A percentile compares a stretch with the other conserved stretches of the same genome.
These are phyloP conservation scores for Thinocorus orbignyianus DNA, from an alignment of 2,113 vertebrate species.

Conservation along the genomic window DNA sequence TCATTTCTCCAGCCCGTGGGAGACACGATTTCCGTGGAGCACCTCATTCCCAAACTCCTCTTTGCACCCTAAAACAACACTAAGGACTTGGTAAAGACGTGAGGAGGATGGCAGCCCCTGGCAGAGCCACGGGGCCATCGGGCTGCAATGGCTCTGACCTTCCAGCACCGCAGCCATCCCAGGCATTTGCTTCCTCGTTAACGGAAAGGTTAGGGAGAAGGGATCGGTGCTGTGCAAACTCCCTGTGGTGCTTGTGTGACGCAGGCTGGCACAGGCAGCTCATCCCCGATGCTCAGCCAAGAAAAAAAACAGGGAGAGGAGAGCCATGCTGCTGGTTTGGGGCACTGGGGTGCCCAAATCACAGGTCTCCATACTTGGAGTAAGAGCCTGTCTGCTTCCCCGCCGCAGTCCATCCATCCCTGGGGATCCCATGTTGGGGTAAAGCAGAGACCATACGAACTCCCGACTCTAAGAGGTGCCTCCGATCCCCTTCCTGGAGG, in stretches of 20 bases:
- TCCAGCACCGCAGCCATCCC: neutral
- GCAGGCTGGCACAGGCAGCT: neutral
- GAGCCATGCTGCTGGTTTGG: fast-evolving
- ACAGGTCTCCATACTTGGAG: neutral
- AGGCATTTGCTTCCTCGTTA: conserved; percentile 32
- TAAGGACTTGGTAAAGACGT: neutral
- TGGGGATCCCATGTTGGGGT: neutral
- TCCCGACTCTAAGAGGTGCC: too few relatives aligned
- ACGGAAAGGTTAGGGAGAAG: neutral
- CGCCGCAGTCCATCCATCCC: fast-evolving
- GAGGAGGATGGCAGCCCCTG: fast-evolving
- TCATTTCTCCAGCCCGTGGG: neutral
- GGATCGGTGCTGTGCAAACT: neutral
- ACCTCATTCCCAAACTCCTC: neutral
- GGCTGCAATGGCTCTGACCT: neutral
- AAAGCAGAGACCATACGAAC: fast-evolving
- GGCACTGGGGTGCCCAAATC: neutral
- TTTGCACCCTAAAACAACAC: neutral
- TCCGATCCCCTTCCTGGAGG: neutral
- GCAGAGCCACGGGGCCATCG: fast-evolving
- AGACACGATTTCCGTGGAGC: neutral
- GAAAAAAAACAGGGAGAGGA: neutral
- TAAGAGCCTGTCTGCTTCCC: neutral
- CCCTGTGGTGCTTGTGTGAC: neutral
- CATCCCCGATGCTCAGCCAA: fast-evolving